phyloP scores from a whole-genome alignment of 1,140 invertebrate species.

The Drosophila ironensis region DNA sequence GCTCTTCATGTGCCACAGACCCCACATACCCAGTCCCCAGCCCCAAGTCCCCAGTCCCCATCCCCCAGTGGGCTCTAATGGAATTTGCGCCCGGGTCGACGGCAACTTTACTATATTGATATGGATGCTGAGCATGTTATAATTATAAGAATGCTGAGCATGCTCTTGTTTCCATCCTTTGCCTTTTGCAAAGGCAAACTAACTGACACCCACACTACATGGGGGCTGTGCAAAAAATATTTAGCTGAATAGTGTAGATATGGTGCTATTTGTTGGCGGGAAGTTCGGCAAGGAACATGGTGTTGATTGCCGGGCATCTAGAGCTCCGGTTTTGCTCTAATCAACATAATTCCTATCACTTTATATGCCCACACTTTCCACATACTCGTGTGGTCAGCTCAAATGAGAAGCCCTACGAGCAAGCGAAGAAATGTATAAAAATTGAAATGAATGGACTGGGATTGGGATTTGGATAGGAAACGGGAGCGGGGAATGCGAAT shows the following conservation, averaged over 20 bases:
- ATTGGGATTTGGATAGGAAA: too few relatives aligned
- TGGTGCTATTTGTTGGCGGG: conserved; percentile 7
- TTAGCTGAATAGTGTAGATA: conserved; percentile 48
- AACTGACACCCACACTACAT: neutral
- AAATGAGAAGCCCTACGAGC: too few relatives aligned
- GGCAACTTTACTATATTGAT: conserved; percentile 60
- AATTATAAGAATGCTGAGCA: conserved; percentile 75
- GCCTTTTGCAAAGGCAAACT: neutral
- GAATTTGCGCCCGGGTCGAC: conserved; percentile 61
- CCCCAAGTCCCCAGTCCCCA: neutral
- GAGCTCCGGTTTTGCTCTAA: conserved; percentile 29
- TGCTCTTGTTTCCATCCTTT: conserved; percentile 38
- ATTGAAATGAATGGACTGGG: conserved; percentile 27
- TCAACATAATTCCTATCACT: conserved; percentile 67
- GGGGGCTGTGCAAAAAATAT: conserved; percentile 9
- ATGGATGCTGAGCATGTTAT: conserved; percentile 74
- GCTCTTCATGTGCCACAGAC: neutral
- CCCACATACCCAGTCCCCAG: neutral
- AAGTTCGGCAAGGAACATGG: neutral
- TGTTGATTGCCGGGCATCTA: conserved; percentile 38
- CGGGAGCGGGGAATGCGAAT: neutral
- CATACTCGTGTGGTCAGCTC: too few relatives aligned
- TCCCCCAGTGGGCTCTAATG: conserved; percentile 50
- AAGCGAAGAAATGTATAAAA: conserved; percentile 12
- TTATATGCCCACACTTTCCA: conserved; percentile 46